Conservation (phyloP, 2,113 vertebrate genomes). For the Sardina pilchardus region DNA sequence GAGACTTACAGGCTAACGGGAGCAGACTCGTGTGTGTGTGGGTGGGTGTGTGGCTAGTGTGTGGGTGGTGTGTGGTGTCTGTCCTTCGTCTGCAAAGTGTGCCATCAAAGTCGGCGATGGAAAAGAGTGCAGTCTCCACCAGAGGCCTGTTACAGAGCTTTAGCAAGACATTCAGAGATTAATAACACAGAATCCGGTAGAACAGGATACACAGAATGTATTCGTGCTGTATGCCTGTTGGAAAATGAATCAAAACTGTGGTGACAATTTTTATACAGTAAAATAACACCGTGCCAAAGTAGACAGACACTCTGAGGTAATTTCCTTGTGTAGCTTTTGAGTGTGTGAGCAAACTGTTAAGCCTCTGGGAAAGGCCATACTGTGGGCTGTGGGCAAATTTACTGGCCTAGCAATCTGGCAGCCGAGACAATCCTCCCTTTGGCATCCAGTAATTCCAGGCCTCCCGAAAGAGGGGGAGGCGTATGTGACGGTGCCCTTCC, state of each 20-base stretch:
- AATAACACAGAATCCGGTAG: too few relatives aligned
- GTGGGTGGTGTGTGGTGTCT: not conserved
- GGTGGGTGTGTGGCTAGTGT: not conserved
- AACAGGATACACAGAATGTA: too few relatives aligned
- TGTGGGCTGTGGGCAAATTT: not conserved
- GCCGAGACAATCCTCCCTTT: not conserved
- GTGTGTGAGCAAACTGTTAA: conserved; percentile 5
- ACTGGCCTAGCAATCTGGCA: not conserved
- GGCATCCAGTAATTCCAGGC: not conserved
- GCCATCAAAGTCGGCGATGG: not conserved
- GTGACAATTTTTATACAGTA: not conserved
- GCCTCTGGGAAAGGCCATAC: not conserved
- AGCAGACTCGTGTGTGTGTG: not conserved
- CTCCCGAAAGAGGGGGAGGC: not conserved
- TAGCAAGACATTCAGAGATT: not conserved
- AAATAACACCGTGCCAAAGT: not conserved
- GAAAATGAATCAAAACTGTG: not conserved
- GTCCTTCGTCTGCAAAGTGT: not conserved
- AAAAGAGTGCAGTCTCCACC: not conserved
- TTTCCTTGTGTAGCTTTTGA: not conserved
- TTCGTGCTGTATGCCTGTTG: not conserved
- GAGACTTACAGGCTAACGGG: not conserved
- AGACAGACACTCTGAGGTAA: not conserved
- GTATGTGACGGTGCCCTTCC: not conserved
- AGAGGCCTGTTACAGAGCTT: not conserved